Evolutionary conservation across 2,797 vertebrate genomes (phyloP).

Genomic region (Mycteria americana): DNA sequence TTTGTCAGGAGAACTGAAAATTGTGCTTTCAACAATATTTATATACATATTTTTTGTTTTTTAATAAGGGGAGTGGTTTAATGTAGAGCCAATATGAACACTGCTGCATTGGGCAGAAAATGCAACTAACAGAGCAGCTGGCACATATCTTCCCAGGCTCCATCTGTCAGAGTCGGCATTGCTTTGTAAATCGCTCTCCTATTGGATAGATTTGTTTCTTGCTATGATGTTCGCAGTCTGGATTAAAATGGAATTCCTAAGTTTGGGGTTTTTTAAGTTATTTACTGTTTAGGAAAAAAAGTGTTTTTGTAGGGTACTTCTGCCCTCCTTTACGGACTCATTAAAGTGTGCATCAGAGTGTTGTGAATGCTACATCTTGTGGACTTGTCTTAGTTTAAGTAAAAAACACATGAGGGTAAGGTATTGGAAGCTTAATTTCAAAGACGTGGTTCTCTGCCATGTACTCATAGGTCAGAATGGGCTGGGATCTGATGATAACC

Average conservation of each 20-base stretch:
- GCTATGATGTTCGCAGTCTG: background rate
- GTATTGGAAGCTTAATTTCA: background rate
- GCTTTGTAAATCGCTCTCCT: background rate
- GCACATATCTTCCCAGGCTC: constrained; percentile 18
- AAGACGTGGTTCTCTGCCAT: background rate
- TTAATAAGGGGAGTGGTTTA: background rate
- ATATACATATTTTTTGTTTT: background rate
- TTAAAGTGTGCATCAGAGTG: background rate
- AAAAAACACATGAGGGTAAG: background rate
- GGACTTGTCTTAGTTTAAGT: background rate
- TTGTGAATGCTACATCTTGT: background rate
- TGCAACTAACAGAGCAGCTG: constrained; percentile 44
- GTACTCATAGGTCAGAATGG: background rate
- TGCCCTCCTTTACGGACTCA: background rate
- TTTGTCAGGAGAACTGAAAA: constrained; percentile 24
- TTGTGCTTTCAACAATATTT: background rate
- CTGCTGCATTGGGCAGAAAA: constrained; percentile 17
- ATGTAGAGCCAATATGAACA: background rate
- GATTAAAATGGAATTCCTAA: constrained; percentile 22
- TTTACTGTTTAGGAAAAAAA: background rate
- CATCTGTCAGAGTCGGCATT: constrained; percentile 45
- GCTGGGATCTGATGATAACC: background rate
- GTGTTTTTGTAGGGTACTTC: background rate
- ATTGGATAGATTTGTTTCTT: constrained; percentile 5
- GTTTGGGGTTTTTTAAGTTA: background rate